Percentiles rank a stretch among this genome's conserved stretches.
Conservation (phyloP, 2,888 invertebrate species). For the Ceratothoa steindachneri region DNA sequence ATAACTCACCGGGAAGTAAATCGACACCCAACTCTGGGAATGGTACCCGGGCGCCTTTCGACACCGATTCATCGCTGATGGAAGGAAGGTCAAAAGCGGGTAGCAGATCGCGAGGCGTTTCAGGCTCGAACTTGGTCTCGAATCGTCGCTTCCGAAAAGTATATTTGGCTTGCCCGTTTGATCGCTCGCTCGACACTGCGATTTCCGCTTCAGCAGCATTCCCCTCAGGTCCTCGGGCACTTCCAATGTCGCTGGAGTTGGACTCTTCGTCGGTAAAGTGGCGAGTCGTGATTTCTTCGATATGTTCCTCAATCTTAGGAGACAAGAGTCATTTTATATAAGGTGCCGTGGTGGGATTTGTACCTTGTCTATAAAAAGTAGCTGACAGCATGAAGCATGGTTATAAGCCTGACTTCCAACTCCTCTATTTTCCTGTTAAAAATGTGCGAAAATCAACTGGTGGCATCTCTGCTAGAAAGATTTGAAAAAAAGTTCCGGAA, state of each 20-base stretch:
- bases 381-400: too few species aligned
- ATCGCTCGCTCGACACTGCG: not conserved
- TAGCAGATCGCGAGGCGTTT: constrained; percentile 7
- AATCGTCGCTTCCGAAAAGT: not conserved
- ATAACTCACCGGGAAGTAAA: constrained; percentile 59
- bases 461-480: too few species aligned
- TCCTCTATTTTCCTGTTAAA: too few species aligned
- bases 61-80: constrained; percentile 7
- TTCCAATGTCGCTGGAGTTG: constrained; percentile 18
- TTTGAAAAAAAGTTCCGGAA: too few species aligned
- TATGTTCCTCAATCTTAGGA: constrained; percentile 43
- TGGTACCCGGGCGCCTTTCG: constrained; percentile 55
- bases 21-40: constrained; percentile 69
- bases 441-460: too few species aligned
- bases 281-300: constrained; percentile 45
- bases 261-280: constrained; percentile 27
- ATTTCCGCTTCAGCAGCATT: not conserved
- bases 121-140: not conserved
- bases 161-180: not conserved
- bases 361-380: too few species aligned
- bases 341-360: too few species aligned
- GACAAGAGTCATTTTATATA: too few species aligned
- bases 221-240: not conserved
- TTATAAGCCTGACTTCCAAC: too few species aligned
- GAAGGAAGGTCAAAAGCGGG: constrained; percentile 7